phyloP scores from a whole-genome alignment of 1,140 invertebrate genomes.

The Brachystomella parvula region DNA sequence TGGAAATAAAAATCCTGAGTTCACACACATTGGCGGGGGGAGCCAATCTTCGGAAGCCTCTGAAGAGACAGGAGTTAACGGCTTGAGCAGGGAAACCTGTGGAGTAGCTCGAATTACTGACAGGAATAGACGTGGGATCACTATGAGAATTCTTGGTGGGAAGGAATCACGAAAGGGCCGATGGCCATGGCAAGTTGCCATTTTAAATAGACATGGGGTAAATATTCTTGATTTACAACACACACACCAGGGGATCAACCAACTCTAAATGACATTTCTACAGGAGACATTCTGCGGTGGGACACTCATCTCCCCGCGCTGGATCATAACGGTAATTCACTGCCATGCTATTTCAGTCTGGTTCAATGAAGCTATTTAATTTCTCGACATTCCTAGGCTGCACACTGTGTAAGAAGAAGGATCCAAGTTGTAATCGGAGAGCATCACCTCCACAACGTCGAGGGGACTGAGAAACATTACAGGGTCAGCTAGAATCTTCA shows the following conservation, averaged over 20 bases:
- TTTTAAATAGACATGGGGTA: constrained; percentile 72
- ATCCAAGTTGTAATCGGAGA: constrained; percentile 77
- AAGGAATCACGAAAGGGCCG: constrained; percentile 61
- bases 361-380: neutral
- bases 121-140: constrained; percentile 17
- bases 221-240: constrained; percentile 14
- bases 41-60: constrained; percentile 17
- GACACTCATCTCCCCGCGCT: constrained; percentile 71
- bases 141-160: constrained; percentile 76
- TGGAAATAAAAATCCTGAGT: too few relatives aligned
- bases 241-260: neutral
- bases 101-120: constrained; percentile 30
- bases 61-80: neutral
- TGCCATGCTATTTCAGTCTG: neutral
- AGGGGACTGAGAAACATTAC: constrained; percentile 64
- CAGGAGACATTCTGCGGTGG: constrained; percentile 85
- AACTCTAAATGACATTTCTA: constrained; percentile 16
- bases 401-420: constrained; percentile 29
- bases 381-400: neutral
- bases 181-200: constrained; percentile 83
- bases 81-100: constrained; percentile 19
- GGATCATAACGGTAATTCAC: constrained; percentile 70
- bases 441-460: constrained; percentile 59
- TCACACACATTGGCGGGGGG: too few relatives aligned
- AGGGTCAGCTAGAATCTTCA: constrained; percentile 43